Percentiles rank a stretch among this genome's conserved stretches.
phyloP scores from a whole-genome alignment of 2,888 invertebrate genomes.

The Colletes collaris region DNA sequence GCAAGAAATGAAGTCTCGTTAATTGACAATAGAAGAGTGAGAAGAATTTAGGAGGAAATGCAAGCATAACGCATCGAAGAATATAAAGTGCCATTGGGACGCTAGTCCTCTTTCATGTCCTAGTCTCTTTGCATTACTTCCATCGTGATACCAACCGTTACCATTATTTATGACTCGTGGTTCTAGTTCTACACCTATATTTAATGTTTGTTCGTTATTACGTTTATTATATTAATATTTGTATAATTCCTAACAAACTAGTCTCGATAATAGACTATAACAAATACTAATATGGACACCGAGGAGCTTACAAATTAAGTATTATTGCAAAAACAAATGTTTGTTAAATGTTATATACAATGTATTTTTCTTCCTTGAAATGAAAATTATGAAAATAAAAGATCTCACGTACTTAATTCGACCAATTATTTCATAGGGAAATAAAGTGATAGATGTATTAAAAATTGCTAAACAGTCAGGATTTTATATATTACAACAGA shows the following conservation, averaged over 20 bases:
- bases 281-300: neutral
- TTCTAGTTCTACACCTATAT: neutral
- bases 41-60: neutral
- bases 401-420: neutral
- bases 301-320: neutral
- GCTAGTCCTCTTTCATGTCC: neutral
- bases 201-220: neutral
- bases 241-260: neutral
- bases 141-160: conserved; percentile 13
- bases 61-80: neutral
- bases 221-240: neutral
- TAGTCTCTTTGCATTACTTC: conserved; percentile 5
- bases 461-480: too few relatives aligned
- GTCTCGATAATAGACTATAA: neutral
- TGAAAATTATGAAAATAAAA: neutral
- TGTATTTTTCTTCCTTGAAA: conserved; percentile 4
- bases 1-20: conserved; percentile 92
- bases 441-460: neutral
- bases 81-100: conserved; percentile 14
- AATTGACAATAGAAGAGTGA: neutral
- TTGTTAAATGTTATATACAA: neutral
- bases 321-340: neutral
- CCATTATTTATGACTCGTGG: neutral
- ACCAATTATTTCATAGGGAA: neutral
- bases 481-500: too few relatives aligned